Percentiles rank a stretch among this genome's conserved stretches.
These are phyloP conservation scores for Monoplex corrugatus DNA, from an alignment of 2,888 invertebrate genomes.

Conservation along the genomic window DNA sequence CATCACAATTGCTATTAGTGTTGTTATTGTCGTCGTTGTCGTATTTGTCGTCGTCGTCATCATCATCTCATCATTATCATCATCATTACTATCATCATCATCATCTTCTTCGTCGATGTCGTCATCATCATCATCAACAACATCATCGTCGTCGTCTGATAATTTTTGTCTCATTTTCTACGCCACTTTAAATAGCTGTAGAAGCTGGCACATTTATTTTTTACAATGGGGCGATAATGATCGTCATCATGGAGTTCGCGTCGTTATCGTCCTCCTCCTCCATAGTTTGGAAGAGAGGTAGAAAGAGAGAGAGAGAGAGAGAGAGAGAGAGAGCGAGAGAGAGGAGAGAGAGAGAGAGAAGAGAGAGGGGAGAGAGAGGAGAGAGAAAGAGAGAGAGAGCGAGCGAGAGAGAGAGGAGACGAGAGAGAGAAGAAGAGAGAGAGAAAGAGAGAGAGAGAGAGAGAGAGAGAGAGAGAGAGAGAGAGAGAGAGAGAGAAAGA, in stretches of 20 bases:
- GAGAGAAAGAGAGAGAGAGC: background rate
- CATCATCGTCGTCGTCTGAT: background rate
- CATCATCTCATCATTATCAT: too few species aligned
- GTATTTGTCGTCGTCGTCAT: too few species aligned
- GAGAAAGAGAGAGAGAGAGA: background rate
- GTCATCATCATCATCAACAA: too few species aligned
- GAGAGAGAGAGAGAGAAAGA: background rate
- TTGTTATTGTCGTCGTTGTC: too few species aligned
- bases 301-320: constrained; percentile 29
- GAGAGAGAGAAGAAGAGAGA: background rate
- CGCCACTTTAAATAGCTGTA: too few species aligned
- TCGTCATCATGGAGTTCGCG: background rate
- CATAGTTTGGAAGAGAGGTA: constrained; percentile 10
- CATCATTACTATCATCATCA: too few species aligned
- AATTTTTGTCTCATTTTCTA: too few species aligned
- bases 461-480: background rate
- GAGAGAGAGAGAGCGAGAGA: constrained; percentile 35
- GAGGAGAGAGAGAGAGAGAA: background rate
- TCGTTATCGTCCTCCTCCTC: background rate
- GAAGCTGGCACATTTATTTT: too few species aligned
- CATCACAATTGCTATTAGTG: too few species aligned
- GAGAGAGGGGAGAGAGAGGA: background rate
- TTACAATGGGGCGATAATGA: too few species aligned
- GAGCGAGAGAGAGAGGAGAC: background rate
- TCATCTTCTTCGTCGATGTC: too few species aligned